These are phyloP conservation scores for Branchinecta lynchi DNA, from an alignment of 1,140 invertebrate genomes.

Conservation along the genomic window DNA sequence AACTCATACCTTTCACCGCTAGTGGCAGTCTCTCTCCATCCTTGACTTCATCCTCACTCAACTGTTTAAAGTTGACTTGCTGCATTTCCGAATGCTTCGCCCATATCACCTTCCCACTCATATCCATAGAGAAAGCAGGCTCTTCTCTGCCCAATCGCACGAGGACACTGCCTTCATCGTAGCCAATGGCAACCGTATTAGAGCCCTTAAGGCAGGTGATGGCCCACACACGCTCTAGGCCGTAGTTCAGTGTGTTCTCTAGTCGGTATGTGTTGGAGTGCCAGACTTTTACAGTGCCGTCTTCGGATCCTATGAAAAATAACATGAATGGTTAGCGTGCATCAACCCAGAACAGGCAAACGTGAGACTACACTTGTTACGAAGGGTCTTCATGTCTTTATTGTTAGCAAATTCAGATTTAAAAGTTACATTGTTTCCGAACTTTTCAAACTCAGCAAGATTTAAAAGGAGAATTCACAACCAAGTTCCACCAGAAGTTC, in stretches of 20 bases:
- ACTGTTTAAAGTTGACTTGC: slow-evolving; percentile 77
- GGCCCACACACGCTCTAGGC: slow-evolving; percentile 94
- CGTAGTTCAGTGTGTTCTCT: slow-evolving; percentile 94
- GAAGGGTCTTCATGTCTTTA: no score
- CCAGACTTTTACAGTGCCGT: slow-evolving; percentile 86
- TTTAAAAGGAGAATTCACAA: no score
- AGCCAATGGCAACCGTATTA: slow-evolving; percentile 92
- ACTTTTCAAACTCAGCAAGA: no score
- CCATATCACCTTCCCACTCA: slow-evolving; percentile 88
- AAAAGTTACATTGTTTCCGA: no score
- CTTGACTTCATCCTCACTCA: slow-evolving; percentile 50
- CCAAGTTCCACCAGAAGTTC: no score
- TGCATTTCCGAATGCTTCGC: slow-evolving; percentile 95
- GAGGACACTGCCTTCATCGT: slow-evolving; percentile 96
- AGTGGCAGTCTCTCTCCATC: slow-evolving; percentile 86
- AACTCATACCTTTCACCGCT: slow-evolving; percentile 62
- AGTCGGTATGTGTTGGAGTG: slow-evolving; percentile 93
- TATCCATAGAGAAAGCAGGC: slow-evolving; percentile 98
- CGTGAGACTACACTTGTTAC: no score
- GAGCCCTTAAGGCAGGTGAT: slow-evolving; percentile 88
- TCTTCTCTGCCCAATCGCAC: slow-evolving; percentile 88
- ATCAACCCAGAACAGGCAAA: no score
- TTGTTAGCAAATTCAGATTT: no score
- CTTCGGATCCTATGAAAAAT: slow-evolving; percentile 55
- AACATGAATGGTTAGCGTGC: no score